Evolutionary conservation across 2,113 vertebrate genomes (phyloP).

Genomic region (Rutilus rutilus): DNA sequence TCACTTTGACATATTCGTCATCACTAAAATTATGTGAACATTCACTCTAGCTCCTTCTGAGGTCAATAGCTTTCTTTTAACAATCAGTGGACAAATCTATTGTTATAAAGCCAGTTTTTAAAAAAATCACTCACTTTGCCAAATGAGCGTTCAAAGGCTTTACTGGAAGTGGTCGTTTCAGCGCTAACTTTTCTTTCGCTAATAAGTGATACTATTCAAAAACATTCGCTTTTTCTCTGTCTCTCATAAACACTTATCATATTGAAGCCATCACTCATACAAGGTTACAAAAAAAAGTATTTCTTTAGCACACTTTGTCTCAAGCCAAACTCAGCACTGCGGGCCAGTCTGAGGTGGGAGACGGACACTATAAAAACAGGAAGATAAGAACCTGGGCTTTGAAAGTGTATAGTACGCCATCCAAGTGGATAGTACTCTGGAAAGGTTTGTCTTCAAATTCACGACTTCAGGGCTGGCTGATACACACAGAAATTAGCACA

Average conservation of each 20-base stretch:
- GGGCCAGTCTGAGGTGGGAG: slow-evolving; percentile 16
- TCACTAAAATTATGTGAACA: not conserved
- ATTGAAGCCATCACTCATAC: slow-evolving; percentile 4
- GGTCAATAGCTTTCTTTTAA: slow-evolving; percentile 13
- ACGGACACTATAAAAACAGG: slow-evolving; percentile 15
- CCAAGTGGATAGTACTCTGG: slow-evolving; percentile 5
- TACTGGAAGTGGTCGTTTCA: slow-evolving; percentile 30
- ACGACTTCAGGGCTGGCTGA: not conserved
- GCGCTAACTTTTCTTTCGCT: slow-evolving; percentile 3
- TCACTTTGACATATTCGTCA: slow-evolving; percentile 12
- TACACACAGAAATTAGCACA: not conserved
- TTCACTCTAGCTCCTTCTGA: slow-evolving; percentile 20
- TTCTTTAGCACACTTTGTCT: not conserved
- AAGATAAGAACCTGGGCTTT: slow-evolving; percentile 18
- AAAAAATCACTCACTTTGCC: not conserved
- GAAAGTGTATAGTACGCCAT: not conserved
- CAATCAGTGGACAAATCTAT: slow-evolving; percentile 25
- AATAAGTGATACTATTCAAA: not conserved
- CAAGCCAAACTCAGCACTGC: not conserved
- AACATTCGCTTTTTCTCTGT: not conserved
- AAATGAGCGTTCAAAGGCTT: slow-evolving; percentile 30
- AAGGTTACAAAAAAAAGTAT: not conserved
- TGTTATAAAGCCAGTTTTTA: slow-evolving; percentile 23
- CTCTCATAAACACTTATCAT: slow-evolving; percentile 16
- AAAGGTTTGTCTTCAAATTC: not conserved